A percentile compares a stretch with the other conserved stretches of the same genome.
Conservation (phyloP, 2,888 invertebrate species). For the Theodoxus fluviatilis region DNA sequence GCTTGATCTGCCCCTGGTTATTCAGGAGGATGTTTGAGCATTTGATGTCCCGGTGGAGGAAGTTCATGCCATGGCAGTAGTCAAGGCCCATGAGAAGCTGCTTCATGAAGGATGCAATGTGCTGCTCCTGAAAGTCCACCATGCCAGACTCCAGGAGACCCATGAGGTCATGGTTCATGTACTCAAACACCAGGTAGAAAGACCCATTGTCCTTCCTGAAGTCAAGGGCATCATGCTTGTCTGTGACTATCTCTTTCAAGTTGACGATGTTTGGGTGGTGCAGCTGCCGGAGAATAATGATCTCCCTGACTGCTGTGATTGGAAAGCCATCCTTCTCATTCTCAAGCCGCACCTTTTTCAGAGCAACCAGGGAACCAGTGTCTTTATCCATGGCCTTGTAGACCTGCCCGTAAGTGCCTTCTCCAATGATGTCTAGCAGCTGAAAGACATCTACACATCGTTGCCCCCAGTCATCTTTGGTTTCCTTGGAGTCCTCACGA, state of each 20-base stretch:
- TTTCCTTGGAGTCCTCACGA: constrained; percentile 43
- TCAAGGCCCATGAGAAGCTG: constrained; percentile 94
- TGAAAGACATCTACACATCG: constrained; percentile 96
- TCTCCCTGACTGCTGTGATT: constrained; percentile 83
- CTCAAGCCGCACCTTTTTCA: constrained; percentile 95
- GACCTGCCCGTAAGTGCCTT: constrained; percentile 99
- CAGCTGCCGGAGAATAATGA: constrained; percentile 94
- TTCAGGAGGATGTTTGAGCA: constrained; percentile 99
- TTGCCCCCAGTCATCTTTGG: constrained; percentile 69
- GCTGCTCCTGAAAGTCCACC: constrained; percentile 92
- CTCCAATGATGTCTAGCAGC: constrained; percentile 95
- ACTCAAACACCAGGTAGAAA: constrained; percentile 99
- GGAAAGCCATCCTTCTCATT: constrained; percentile 99
- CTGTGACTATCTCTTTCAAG: constrained; percentile 95
- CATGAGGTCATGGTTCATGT: constrained; percentile 99
- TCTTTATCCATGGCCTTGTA: constrained; percentile 88
- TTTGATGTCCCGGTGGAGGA: constrained; percentile 97
- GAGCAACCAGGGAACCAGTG: constrained; percentile 74
- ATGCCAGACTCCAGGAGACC: constrained; percentile 95
- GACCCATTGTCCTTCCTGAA: constrained; percentile 75
- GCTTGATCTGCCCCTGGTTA: constrained; percentile 98
- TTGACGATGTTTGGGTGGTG: constrained; percentile 98
- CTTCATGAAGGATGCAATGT: constrained; percentile 97
- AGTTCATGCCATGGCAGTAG: constrained; percentile 97
- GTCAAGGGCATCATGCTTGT: constrained; percentile 95